Evolutionary conservation across 2,113 vertebrate genomes (phyloP), one percentile per base, ranked within the genome.

Genomic region (Hucho hucho): DNA sequence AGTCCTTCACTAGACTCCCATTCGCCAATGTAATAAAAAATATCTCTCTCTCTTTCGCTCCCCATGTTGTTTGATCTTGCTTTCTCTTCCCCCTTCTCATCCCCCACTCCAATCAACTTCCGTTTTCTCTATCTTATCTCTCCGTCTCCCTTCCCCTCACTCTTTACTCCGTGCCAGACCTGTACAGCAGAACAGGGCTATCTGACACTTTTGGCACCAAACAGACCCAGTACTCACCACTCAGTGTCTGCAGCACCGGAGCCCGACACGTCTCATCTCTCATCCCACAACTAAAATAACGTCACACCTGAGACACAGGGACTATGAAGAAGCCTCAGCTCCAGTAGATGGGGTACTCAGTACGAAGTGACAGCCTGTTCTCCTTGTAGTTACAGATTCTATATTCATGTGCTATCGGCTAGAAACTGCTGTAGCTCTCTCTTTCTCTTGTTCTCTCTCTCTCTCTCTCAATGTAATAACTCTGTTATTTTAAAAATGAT

Each of bases 381-480:
- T 79, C 79, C 63, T 79, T 88, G 86, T 90, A 91, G 91, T 93
- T 91, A 91, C 87, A 88, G 86, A 81, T 82, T 88, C 87, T 85
- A 90, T 87, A 92, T 91, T 91, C 81, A 91, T 91, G 65, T 20
- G 0, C 74, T 72, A 76, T 87, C 46, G 77, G 84, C 87, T 83
- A 81, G 81, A 79, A 86, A 76, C 75, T 58, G 77, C 79, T 83
- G 74, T 81, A 81, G 70, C 77, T 79, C 79, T 76, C 84, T 76
- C 76, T 9, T 68, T 79, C 49, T 66, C 49, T 18, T 4, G 1
- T 14, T 53, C 47, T 73, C 59, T 81, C 79, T 79, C 81, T 37
- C 32, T 37, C 46, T 16, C 49, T 64, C 63, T 88, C 79, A 77
- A 69, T 87, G 86, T 78, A 90, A 85, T 86, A 79, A 84, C 84